A percentile compares a stretch with the other conserved stretches of the same genome.
Conservation (phyloP, 2,113 vertebrate genomes). For the Spheniscus mendiculus region DNA sequence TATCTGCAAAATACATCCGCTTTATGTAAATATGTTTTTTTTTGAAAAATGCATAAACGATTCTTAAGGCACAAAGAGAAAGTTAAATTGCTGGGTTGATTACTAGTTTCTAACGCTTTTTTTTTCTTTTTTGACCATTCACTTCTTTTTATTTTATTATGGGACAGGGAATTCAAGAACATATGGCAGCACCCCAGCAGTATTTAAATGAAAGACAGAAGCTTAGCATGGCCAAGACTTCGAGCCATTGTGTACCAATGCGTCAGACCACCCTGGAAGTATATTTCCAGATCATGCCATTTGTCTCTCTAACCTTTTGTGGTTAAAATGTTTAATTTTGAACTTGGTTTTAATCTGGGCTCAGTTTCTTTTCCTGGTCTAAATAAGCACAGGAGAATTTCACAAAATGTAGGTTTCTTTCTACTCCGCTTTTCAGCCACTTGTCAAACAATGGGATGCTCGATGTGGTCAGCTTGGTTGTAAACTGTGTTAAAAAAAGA, state of each 20-base stretch:
- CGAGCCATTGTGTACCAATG: fast-evolving
- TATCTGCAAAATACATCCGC: not conserved
- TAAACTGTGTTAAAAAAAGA: not conserved
- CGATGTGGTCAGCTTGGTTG: not conserved
- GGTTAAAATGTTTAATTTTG: not conserved
- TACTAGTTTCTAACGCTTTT: not conserved
- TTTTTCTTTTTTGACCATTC: not conserved
- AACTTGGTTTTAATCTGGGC: not conserved
- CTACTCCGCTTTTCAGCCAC: not conserved
- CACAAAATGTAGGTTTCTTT: not conserved
- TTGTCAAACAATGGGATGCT: not conserved
- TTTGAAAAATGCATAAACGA: not conserved
- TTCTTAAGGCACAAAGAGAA: not conserved
- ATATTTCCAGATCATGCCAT: not conserved
- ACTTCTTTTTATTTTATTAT: not conserved
- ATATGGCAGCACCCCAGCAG: not conserved
- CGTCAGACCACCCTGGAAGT: not conserved
- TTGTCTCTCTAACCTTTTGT: not conserved
- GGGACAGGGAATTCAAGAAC: not conserved
- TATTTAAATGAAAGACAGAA: not conserved
- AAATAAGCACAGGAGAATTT: not conserved
- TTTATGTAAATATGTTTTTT: not conserved
- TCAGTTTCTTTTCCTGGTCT: not conserved
- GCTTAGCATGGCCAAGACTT: not conserved
- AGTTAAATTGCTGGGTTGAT: not conserved